These are phyloP conservation scores for Drosophila peninsularis DNA, from an alignment of 2,888 invertebrate species.

Conservation along the genomic window DNA sequence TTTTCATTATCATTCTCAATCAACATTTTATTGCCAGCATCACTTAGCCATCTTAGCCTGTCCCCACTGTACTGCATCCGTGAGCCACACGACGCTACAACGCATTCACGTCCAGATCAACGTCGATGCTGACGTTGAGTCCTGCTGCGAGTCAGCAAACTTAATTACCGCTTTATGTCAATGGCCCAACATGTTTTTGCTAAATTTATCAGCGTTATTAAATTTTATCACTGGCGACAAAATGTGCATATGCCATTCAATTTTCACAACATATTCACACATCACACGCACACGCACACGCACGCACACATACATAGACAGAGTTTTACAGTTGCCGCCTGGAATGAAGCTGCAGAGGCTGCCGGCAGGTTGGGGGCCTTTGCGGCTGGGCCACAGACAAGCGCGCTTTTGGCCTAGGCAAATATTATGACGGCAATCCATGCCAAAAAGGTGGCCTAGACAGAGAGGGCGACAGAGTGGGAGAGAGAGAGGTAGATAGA, in stretches of 20 bases:
- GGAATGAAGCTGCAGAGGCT: constrained; percentile 12
- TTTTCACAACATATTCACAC: constrained; percentile 78
- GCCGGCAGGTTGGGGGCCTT: constrained; percentile 14
- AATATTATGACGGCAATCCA: constrained; percentile 77
- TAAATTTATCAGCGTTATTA: constrained; percentile 83
- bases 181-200: constrained; percentile 83
- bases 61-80: constrained; percentile 24
- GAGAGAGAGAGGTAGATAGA: neutral
- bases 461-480: neutral
- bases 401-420: constrained; percentile 65
- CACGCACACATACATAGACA: constrained; percentile 2
- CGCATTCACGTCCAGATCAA: constrained; percentile 19
- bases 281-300: constrained; percentile 52
- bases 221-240: constrained; percentile 82
- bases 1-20: neutral
- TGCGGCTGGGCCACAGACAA: constrained; percentile 37
- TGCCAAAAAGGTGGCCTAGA: constrained; percentile 6
- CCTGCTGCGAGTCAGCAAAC: constrained; percentile 73
- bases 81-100: constrained; percentile 16
- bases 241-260: constrained; percentile 79
- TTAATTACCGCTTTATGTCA: constrained; percentile 84
- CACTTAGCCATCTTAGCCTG: neutral
- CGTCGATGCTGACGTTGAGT: constrained; percentile 29
- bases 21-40: neutral
- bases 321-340: constrained; percentile 34